These are phyloP conservation scores for Zaprionus bogoriensis DNA, from an alignment of 2,888 invertebrate species.

Conservation along the genomic window DNA sequence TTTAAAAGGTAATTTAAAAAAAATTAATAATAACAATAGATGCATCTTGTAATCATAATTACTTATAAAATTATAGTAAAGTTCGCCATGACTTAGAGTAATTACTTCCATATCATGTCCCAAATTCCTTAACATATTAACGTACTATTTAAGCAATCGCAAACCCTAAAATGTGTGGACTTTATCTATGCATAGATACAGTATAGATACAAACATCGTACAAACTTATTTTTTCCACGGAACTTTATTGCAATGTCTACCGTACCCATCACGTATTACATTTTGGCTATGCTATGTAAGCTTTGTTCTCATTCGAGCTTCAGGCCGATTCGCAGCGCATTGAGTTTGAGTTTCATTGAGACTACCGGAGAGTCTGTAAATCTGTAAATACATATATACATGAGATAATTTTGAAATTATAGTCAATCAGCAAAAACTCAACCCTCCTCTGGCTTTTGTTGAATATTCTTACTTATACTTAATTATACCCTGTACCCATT, in stretches of 20 bases:
- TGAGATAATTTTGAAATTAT: constrained; percentile 59
- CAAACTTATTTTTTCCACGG: too few relatives aligned
- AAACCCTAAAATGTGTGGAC: too few relatives aligned
- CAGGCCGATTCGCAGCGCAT: constrained; percentile 9
- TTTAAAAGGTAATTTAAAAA: constrained; percentile 48
- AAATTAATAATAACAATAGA: constrained; percentile 14
- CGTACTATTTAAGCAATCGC: too few relatives aligned
- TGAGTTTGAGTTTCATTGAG: background rate
- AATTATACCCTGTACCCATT: too few relatives aligned
- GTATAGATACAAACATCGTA: too few relatives aligned
- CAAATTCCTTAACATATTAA: too few relatives aligned
- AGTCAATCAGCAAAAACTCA: constrained; percentile 30
- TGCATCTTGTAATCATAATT: too few relatives aligned
- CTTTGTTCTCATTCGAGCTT: constrained; percentile 29
- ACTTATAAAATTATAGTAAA: too few relatives aligned
- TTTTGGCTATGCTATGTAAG: background rate
- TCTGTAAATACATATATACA: background rate
- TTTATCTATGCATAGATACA: too few relatives aligned
- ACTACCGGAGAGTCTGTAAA: constrained; percentile 16
- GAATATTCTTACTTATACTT: constrained; percentile 51
- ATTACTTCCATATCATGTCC: too few relatives aligned
- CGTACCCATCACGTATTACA: background rate
- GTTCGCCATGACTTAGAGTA: too few relatives aligned
- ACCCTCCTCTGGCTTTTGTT: constrained; percentile 31
- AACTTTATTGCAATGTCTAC: too few relatives aligned